Evolutionary conservation across 2,888 invertebrate genomes (phyloP).

Genomic region (Dastarcus helophoroides): DNA sequence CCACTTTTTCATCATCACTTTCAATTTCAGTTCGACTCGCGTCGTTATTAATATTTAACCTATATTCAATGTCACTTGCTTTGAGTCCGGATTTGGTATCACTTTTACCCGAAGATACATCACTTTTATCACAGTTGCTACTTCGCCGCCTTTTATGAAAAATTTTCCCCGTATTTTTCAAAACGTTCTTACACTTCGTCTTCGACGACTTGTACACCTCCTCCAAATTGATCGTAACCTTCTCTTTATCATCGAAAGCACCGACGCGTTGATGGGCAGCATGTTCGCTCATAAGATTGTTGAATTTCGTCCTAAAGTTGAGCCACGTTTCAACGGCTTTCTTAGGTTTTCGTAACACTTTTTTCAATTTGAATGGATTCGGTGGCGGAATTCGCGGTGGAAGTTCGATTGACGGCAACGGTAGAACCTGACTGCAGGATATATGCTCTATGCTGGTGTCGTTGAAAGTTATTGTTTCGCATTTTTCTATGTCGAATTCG

Average conservation of each 20-base stretch:
- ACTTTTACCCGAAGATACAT: constrained; percentile 25
- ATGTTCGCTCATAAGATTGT: constrained; percentile 30
- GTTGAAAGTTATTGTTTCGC: constrained; percentile 20
- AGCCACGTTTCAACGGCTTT: constrained; percentile 30
- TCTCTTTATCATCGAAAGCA: constrained; percentile 30
- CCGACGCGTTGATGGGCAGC: constrained; percentile 33
- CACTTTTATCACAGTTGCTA: constrained; percentile 22
- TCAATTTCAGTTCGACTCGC: constrained; percentile 13
- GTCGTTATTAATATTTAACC: constrained; percentile 20
- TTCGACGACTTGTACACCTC: constrained; percentile 35
- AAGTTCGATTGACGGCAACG: neutral
- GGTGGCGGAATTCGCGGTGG: constrained; percentile 11
- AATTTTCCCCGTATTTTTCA: constrained; percentile 31
- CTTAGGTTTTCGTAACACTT: constrained; percentile 26
- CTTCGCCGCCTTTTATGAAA: constrained; percentile 23
- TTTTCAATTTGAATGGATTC: too few relatives aligned
- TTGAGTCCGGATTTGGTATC: constrained; percentile 19
- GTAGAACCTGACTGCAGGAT: constrained; percentile 29
- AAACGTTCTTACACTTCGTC: constrained; percentile 31
- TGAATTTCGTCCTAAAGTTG: constrained; percentile 29
- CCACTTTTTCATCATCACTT: too few relatives aligned
- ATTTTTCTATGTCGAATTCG: constrained; percentile 29
- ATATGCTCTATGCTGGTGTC: constrained; percentile 33
- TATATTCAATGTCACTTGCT: constrained; percentile 29
- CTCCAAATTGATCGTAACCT: constrained; percentile 29